Conservation (phyloP, 1,140 invertebrate genomes). For the Eumaeus atala region DNA sequence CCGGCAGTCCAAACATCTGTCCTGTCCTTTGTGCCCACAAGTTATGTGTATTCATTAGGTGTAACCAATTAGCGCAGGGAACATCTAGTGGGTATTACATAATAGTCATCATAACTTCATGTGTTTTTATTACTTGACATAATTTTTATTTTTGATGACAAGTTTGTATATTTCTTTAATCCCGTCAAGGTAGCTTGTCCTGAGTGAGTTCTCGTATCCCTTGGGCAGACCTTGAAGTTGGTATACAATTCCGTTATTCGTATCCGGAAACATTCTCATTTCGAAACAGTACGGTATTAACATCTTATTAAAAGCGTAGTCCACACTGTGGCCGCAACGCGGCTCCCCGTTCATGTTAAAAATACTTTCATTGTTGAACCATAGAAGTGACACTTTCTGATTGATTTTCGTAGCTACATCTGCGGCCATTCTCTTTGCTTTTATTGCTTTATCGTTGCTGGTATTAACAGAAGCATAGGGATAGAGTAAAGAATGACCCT, state of each 20-base stretch:
- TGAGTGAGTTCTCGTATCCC: constrained; percentile 38
- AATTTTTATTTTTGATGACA: constrained; percentile 37
- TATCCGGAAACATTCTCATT: constrained; percentile 51
- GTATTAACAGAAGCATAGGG: constrained; percentile 34
- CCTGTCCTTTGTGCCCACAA: too few relatives aligned
- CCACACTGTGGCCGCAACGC: constrained; percentile 55
- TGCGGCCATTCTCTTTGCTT: constrained; percentile 31
- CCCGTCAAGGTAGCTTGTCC: constrained; percentile 47
- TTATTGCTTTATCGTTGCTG: constrained; percentile 15
- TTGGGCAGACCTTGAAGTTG: constrained; percentile 47
- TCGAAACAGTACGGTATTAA: constrained; percentile 41
- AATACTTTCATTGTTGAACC: constrained; percentile 46
- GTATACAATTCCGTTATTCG: constrained; percentile 37
- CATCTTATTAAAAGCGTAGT: constrained; percentile 40
- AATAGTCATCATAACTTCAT: too few relatives aligned
- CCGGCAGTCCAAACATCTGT: too few relatives aligned
- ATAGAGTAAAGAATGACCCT: constrained; percentile 50
- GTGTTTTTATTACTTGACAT: constrained; percentile 2
- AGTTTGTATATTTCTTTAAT: constrained; percentile 50
- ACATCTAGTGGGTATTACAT: too few relatives aligned
- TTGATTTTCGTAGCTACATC: constrained; percentile 46
- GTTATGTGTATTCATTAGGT: too few relatives aligned
- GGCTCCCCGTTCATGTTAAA: constrained; percentile 39
- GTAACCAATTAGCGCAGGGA: too few relatives aligned
- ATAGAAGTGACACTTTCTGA: constrained; percentile 40